Percentiles rank a stretch among this genome's conserved stretches.
phyloP scores from a whole-genome alignment of 2,113 vertebrate species.

The Rallus limicola region DNA sequence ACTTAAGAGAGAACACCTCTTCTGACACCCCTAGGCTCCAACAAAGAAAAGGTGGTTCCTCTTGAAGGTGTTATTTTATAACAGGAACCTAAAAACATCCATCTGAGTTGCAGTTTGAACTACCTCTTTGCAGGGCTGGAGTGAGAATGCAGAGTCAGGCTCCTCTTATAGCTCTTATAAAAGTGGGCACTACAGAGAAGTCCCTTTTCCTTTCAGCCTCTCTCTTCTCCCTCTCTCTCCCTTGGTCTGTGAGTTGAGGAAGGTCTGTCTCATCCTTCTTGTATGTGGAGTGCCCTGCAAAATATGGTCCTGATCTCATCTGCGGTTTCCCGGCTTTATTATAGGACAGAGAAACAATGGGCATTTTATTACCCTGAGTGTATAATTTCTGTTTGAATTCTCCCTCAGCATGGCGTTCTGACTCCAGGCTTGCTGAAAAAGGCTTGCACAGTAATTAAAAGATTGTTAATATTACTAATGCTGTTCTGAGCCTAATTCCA shows the following conservation, averaged over 20 bases:
- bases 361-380: constrained; percentile 16
- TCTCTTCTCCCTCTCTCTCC: background rate
- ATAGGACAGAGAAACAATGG: constrained; percentile 34
- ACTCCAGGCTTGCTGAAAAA: constrained; percentile 1
- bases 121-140: background rate
- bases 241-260: background rate
- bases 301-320: constrained; percentile 26
- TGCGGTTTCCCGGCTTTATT: constrained; percentile 32
- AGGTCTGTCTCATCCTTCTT: background rate
- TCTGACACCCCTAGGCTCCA: background rate
- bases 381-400: constrained; percentile 40
- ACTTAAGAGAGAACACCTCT: background rate
- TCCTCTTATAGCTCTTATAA: background rate
- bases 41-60: background rate
- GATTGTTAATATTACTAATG: constrained; percentile 37
- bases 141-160: background rate
- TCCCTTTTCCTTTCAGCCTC: background rate
- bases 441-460: constrained; percentile 16
- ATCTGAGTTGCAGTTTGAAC: background rate
- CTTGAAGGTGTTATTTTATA: background rate
- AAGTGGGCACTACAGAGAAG: background rate
- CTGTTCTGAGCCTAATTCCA: constrained; percentile 39
- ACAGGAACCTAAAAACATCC: background rate
- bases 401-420: constrained; percentile 44
- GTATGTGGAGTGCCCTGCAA: background rate